These are phyloP conservation scores for Gortyna flavago DNA, from an alignment of 2,888 invertebrate genomes.

Conservation along the genomic window DNA sequence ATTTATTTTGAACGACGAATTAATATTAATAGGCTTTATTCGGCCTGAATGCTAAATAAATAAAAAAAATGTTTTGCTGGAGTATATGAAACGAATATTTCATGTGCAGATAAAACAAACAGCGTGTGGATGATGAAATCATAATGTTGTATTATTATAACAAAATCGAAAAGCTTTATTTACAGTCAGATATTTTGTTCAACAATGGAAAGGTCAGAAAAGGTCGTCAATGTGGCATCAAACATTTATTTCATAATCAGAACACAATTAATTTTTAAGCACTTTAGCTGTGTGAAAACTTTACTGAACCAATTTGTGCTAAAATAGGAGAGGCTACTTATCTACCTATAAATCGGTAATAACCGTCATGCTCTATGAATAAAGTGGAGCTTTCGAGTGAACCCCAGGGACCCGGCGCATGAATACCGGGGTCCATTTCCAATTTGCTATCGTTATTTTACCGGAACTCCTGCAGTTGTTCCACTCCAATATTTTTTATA, in stretches of 20 bases:
- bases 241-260: background rate
- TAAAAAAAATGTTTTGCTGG: constrained; percentile 37
- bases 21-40: constrained; percentile 44
- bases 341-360: constrained; percentile 50
- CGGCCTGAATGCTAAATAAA: constrained; percentile 38
- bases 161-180: constrained; percentile 7
- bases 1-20: constrained; percentile 52
- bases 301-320: background rate
- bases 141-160: constrained; percentile 26
- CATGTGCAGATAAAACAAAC: constrained; percentile 22
- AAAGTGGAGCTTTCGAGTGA: constrained; percentile 31
- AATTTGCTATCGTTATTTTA: constrained; percentile 51
- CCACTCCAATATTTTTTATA: constrained; percentile 49
- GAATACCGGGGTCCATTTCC: constrained; percentile 47
- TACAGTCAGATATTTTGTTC: background rate
- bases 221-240: background rate
- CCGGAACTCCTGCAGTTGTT: constrained; percentile 44
- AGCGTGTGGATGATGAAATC: constrained; percentile 25
- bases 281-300: background rate
- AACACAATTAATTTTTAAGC: background rate
- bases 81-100: constrained; percentile 20
- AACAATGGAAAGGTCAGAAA: background rate
- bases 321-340: constrained; percentile 1
- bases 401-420: constrained; percentile 40
- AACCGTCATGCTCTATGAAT: constrained; percentile 42